phyloP scores from a whole-genome alignment of 2,888 invertebrate species.

The Aethes cnicana region DNA sequence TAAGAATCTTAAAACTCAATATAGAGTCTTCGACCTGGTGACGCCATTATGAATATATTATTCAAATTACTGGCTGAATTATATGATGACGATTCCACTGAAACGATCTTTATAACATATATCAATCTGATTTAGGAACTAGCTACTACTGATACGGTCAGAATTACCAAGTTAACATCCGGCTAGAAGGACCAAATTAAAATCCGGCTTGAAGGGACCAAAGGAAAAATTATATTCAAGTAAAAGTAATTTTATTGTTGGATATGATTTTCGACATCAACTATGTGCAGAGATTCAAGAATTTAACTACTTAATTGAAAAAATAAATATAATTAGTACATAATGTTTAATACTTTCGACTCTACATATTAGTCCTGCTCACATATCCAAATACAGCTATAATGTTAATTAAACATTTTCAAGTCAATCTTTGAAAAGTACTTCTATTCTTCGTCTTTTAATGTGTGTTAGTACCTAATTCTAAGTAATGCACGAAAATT shows the following conservation, averaged over 20 bases:
- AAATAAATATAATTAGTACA: conserved; percentile 10
- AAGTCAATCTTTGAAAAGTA: too few species aligned
- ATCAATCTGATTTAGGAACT: too few species aligned
- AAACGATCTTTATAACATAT: too few species aligned
- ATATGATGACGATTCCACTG: too few species aligned
- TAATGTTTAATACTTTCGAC: not conserved
- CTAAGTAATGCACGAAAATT: too few species aligned
- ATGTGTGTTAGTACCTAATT: too few species aligned
- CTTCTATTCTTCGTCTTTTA: too few species aligned
- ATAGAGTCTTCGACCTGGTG: not conserved
- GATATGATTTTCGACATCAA: conserved; percentile 20
- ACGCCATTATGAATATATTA: not conserved
- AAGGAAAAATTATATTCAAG: conserved; percentile 20
- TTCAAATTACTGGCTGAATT: too few species aligned
- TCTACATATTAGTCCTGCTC: too few species aligned
- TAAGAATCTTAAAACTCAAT: not conserved
- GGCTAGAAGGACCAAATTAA: conserved; percentile 34
- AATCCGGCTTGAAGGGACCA: conserved; percentile 34
- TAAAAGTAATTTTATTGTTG: conserved; percentile 18
- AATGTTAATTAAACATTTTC: too few species aligned
- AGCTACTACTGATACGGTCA: not conserved
- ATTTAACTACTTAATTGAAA: conserved; percentile 18
- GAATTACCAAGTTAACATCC: conserved; percentile 4
- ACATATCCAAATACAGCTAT: too few species aligned
- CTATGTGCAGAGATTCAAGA: conserved; percentile 29